A percentile compares a stretch with the other conserved stretches of the same genome.
phyloP scores from a whole-genome alignment of 1,140 invertebrate genomes.

The Drosophila yakuba region DNA sequence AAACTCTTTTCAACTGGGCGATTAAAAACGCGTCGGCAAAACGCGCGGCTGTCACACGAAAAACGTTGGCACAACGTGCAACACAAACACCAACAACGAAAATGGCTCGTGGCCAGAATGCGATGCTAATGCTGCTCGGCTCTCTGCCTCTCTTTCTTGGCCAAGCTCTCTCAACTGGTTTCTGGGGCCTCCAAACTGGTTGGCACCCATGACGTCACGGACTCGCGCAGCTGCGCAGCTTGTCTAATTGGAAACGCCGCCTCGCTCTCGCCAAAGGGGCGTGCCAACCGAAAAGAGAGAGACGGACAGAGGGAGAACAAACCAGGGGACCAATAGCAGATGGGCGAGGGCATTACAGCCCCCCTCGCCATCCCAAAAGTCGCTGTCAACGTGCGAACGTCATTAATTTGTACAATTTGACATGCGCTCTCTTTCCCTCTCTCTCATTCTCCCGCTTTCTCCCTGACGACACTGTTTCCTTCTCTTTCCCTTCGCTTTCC shows the following conservation, averaged over 20 bases:
- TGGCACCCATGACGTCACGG: conserved; percentile 72
- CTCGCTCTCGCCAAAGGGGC: conserved; percentile 47
- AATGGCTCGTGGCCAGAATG: conserved; percentile 38
- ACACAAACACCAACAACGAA: conserved; percentile 73
- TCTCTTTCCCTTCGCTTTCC: conserved; percentile 37
- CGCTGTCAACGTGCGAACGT: conserved; percentile 80
- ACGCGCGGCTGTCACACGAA: conserved; percentile 52
- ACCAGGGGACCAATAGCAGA: conserved; percentile 28
- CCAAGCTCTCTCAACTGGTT: conserved; percentile 41
- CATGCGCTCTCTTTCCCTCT: conserved; percentile 56
- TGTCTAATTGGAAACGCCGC: conserved; percentile 60
- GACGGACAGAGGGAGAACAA: conserved; percentile 9
- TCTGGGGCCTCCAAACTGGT: conserved; percentile 61
- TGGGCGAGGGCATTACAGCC: not conserved
- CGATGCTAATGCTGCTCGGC: conserved; percentile 2
- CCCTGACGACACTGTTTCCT: not conserved
- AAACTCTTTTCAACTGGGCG: conserved; percentile 11
- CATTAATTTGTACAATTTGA: conserved; percentile 84
- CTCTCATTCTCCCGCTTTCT: conserved; percentile 15
- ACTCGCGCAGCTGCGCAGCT: conserved; percentile 52
- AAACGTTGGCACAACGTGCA: conserved; percentile 65
- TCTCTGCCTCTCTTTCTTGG: conserved; percentile 8
- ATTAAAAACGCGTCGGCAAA: conserved; percentile 72
- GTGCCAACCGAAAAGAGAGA: conserved; percentile 41
- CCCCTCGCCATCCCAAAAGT: conserved; percentile 10